Percentiles rank a stretch among this genome's conserved stretches.
Conservation (phyloP, 2,888 invertebrate genomes). For the Oligia fasciuncula region DNA sequence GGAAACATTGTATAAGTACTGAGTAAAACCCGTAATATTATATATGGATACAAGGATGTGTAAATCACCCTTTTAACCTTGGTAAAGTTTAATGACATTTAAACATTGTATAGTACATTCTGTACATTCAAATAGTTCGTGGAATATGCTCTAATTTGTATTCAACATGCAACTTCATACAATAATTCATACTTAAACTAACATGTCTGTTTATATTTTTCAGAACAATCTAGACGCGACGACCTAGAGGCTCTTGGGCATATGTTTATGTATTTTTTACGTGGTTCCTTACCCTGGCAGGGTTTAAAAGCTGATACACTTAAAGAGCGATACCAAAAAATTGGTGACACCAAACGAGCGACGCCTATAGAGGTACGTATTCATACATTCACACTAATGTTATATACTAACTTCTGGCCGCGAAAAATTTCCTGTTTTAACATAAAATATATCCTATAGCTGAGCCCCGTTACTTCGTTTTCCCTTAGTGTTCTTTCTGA, state of each 20-base stretch:
- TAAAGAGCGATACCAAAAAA: constrained; percentile 99
- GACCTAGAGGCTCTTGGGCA: constrained; percentile 99
- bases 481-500: neutral
- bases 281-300: constrained; percentile 99
- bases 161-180: constrained; percentile 61
- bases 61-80: constrained; percentile 58
- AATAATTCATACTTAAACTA: constrained; percentile 49
- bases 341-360: constrained; percentile 99
- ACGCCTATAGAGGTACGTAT: constrained; percentile 97
- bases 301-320: constrained; percentile 99
- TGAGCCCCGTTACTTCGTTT: neutral
- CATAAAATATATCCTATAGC: no score
- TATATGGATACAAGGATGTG: constrained; percentile 43
- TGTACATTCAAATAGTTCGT: constrained; percentile 55
- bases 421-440: neutral
- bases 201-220: constrained; percentile 67
- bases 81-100: constrained; percentile 57
- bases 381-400: neutral
- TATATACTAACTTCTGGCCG: neutral
- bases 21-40: constrained; percentile 30
- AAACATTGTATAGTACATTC: constrained; percentile 44
- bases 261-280: constrained; percentile 99
- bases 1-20: neutral
- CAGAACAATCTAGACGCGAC: constrained; percentile 99
- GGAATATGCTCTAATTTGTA: constrained; percentile 59